phyloP scores from a whole-genome alignment of 2,797 vertebrate genomes.

The Cheirogaleus major region DNA sequence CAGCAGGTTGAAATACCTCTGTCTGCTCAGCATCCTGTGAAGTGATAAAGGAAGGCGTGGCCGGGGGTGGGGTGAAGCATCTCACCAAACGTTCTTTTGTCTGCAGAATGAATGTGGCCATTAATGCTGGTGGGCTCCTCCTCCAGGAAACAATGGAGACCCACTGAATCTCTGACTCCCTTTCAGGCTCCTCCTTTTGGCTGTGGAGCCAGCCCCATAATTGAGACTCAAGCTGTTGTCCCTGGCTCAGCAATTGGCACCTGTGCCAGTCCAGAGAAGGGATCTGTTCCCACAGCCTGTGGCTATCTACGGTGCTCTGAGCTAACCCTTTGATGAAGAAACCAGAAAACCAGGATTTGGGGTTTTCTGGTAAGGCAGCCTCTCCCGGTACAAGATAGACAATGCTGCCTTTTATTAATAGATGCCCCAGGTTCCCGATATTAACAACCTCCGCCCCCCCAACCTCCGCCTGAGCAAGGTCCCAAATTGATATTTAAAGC shows the following conservation, averaged over 20 bases:
- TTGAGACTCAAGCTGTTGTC: slow-evolving; percentile 50
- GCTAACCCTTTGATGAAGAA: slow-evolving; percentile 56
- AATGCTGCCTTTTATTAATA: not conserved
- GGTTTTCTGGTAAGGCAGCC: not conserved
- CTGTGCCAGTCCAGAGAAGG: not conserved
- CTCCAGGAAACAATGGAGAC: slow-evolving; percentile 50
- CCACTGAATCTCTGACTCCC: not conserved
- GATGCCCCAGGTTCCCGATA: not conserved
- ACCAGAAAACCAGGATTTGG: slow-evolving; percentile 39
- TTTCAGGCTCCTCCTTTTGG: slow-evolving; percentile 28
- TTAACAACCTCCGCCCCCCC: not conserved
- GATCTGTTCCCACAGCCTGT: not conserved
- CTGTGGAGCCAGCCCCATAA: not conserved
- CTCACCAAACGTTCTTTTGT: slow-evolving; percentile 57
- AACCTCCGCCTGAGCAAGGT: not conserved
- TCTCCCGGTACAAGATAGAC: not conserved
- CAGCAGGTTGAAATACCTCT: slow-evolving; percentile 47
- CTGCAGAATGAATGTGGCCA: slow-evolving; percentile 35
- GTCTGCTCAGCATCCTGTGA: slow-evolving; percentile 41
- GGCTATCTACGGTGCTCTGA: not conserved
- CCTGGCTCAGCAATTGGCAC: not conserved
- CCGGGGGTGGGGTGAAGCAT: not conserved
- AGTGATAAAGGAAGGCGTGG: slow-evolving; percentile 34
- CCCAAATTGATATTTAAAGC: not conserved
- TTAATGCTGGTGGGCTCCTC: not conserved